Evolutionary conservation across 2,797 vertebrate genomes (phyloP).

Genomic region (Tokudaia tokunoshimensis): DNA sequence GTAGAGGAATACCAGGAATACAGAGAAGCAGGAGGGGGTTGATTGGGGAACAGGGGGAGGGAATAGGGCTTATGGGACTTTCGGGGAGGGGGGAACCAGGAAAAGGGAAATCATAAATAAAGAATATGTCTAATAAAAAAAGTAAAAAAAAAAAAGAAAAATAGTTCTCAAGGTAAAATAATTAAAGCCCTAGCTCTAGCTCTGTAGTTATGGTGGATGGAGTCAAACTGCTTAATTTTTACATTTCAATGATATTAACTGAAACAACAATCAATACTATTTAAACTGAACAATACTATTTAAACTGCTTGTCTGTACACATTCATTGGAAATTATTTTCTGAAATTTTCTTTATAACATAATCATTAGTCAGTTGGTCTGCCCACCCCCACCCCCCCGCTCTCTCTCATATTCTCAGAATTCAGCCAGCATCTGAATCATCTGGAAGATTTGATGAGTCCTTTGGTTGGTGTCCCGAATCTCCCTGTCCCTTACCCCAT

Average conservation of each 20-base stretch:
- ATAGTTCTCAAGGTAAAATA: neutral
- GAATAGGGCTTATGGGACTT: too few relatives aligned
- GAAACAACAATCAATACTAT: neutral
- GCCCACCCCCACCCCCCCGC: too few relatives aligned
- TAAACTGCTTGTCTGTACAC: neutral
- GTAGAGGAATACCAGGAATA: too few relatives aligned
- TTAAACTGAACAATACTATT: neutral
- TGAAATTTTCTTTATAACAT: neutral
- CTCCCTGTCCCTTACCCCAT: neutral
- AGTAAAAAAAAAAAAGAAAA: neutral
- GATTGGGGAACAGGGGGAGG: too few relatives aligned
- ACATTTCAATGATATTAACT: neutral
- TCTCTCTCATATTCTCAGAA: neutral
- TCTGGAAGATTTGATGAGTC: neutral
- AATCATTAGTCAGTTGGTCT: neutral
- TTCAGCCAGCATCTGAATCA: neutral
- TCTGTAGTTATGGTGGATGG: neutral
- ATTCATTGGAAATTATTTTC: neutral
- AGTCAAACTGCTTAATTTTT: neutral
- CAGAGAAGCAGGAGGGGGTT: too few relatives aligned
- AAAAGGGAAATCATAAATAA: too few relatives aligned
- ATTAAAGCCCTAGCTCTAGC: neutral
- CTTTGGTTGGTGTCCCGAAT: neutral
- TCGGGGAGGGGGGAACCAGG: too few relatives aligned
- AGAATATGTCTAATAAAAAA: too few relatives aligned